Base-by-base conservation (phyloP, 2,113 vertebrate genomes). In the Podarcis cretensis region DNA sequence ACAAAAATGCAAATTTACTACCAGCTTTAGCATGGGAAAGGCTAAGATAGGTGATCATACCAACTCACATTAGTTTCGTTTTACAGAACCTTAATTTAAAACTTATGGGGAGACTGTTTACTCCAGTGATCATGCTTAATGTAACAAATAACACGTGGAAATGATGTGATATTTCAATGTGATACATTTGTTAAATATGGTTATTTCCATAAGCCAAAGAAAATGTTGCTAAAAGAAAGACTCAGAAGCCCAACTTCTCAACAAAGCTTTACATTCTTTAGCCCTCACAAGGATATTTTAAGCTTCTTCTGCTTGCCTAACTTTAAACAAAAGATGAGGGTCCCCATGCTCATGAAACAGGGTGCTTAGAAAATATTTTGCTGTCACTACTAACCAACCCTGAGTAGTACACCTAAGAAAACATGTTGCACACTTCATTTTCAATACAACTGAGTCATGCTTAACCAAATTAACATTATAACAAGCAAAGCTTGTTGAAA, bases 261-360 rank as follows among this genome's bases (percentile, higher is more conserved):
- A 92, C 93, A 90, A 96, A 93, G 87, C 91, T 94, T 93, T 92
- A 89, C 92, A 94, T 93, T 96, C 90, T 91, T 96, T 92, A 83
- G 91, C 92, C 92, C 94, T 96, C 92, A 89, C 91, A 95, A 92
- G 95, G 92, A 94, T 96, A 96, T 95, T 93, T 89, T 94, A 94
- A 95, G 94, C 94, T 96, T 96, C 97, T 97, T 97, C 96, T 97
- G 97, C 97, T 96, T 96, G 93, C 96, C 95, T 97, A 93, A 95
- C 92, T 90, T 95, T 89, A 90, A 96, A 98, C 97, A 98, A 98
- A 97, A 95, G 96, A 92, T 94, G 93, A 93, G 93, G 94, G 96
- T 63, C 96, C 97, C 97, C 96, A 98, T 97, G 97, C 98, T 97
- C 87, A 80, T 97, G 91, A 96, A 96, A 95, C 91, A 96, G 95